Conservation (phyloP, 2,113 vertebrate genomes). For the Pangasianodon gigas region DNA sequence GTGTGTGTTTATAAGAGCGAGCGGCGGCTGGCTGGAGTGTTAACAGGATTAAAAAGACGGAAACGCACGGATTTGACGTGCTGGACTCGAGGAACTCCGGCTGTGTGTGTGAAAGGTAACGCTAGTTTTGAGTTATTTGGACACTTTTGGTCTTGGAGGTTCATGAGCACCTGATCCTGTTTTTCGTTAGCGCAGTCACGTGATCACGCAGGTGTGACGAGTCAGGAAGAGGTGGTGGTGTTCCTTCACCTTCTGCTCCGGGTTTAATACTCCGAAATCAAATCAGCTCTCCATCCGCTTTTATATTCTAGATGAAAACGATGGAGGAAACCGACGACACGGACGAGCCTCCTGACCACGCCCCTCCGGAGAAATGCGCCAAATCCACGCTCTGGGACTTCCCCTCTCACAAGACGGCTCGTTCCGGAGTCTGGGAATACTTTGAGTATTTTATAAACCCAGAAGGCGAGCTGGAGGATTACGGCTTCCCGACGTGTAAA, state of each 20-base stretch:
- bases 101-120: constrained; percentile 4
- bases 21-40: no score
- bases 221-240: not conserved
- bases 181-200: not conserved
- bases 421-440: constrained; percentile 29
- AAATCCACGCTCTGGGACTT: not conserved
- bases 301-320: not conserved
- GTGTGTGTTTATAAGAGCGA: not conserved
- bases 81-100: not conserved
- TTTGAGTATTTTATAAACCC: constrained; percentile 43
- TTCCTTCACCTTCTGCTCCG: not conserved
- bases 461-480: constrained; percentile 34
- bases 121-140: not conserved
- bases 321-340: constrained; percentile 13
- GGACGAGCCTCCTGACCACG: not conserved
- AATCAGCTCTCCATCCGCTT: not conserved
- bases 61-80: not conserved
- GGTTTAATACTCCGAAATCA: not conserved
- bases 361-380: constrained; percentile 26
- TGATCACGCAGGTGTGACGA: not conserved
- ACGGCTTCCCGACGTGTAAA: constrained; percentile 38
- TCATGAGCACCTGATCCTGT: not conserved
- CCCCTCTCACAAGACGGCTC: not conserved
- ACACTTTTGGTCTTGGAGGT: not conserved
- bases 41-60: not conserved